Evolutionary conservation across 2,888 invertebrate genomes (phyloP), one percentile per base, ranked within the genome.

Genomic region (Melitaea athalia): DNA sequence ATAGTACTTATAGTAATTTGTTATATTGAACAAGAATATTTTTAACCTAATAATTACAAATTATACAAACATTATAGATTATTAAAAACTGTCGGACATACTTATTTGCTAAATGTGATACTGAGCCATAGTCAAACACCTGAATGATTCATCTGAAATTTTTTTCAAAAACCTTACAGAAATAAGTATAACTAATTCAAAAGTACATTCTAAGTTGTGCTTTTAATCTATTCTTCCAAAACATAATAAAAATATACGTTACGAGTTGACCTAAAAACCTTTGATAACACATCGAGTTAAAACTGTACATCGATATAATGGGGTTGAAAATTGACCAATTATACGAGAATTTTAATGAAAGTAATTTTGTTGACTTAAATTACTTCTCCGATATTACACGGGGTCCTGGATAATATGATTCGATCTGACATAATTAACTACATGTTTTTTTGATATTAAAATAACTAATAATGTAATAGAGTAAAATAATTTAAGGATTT

Each of bases 291-390:
- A 24, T 17, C 24, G 11, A 24, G 14, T 14, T 11, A 14, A 12
- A 31, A 31, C 31, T 53, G 31, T 31, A 31, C 31, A 31, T 53
- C 31, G 6, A 33, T 55, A 33, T 53, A 53, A 53, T 53, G 53
- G 53, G 53, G 31, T 53, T 53, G 31, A 45, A 59, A 52, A 68
- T 63, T 68, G 67, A 52, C 52, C 67, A 68, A 68, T 63, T 68
- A 63, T 15, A 15, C 12, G 43, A 50, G 45, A 63, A 63, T 67
- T 67, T 63, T 59, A 68, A 68, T 63, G 42, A 68, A 55, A 55
- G 53, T 55, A 55, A 55, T 55, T 55, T 55, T 33, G 31, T 33
- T 55, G 53, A 14, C 14, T 55, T 31, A 12, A 55, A 55, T 55
- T 55, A 24, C 53, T 31, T 55, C 7, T 49, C 49, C 31, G 59